These are phyloP conservation scores for Epinotia nisella DNA, from an alignment of 2,888 invertebrate genomes.

Conservation along the genomic window DNA sequence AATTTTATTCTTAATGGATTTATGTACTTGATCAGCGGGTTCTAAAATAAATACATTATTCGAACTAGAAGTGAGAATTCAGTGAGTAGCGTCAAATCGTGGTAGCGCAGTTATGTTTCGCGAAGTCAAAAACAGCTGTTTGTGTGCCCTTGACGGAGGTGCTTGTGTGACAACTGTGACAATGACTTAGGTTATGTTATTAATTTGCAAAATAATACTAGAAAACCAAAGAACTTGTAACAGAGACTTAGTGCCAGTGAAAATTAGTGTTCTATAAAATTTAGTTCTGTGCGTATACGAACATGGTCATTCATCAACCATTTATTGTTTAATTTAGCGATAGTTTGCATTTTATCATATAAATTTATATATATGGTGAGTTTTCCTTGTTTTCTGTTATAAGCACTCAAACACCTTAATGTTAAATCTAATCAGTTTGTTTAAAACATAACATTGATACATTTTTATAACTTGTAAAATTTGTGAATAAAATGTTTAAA, in stretches of 20 bases:
- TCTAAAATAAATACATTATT: not conserved
- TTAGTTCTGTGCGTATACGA: constrained; percentile 42
- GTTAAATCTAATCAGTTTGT: not conserved
- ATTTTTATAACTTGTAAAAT: not conserved
- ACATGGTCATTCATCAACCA: not conserved
- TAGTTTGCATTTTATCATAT: not conserved
- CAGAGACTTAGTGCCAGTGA: constrained; percentile 23
- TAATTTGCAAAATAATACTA: constrained; percentile 34
- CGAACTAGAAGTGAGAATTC: constrained; percentile 6
- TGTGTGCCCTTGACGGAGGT: constrained; percentile 50
- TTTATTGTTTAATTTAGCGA: constrained; percentile 9
- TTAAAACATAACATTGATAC: not conserved
- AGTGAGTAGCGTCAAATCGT: constrained; percentile 22
- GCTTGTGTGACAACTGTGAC: constrained; percentile 33
- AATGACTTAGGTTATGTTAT: constrained; percentile 43
- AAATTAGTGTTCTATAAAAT: constrained; percentile 26
- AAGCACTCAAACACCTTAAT: not conserved
- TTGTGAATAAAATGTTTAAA: not conserved
- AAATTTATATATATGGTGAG: constrained; percentile 20
- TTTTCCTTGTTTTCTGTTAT: not conserved
- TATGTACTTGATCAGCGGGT: not conserved
- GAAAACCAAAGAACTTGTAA: not conserved
- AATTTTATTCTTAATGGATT: not conserved
- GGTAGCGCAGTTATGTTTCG: constrained; percentile 28
- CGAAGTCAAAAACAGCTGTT: constrained; percentile 56